Conservation (phyloP, 1,140 invertebrate species). For the Drosophila sproati region DNA sequence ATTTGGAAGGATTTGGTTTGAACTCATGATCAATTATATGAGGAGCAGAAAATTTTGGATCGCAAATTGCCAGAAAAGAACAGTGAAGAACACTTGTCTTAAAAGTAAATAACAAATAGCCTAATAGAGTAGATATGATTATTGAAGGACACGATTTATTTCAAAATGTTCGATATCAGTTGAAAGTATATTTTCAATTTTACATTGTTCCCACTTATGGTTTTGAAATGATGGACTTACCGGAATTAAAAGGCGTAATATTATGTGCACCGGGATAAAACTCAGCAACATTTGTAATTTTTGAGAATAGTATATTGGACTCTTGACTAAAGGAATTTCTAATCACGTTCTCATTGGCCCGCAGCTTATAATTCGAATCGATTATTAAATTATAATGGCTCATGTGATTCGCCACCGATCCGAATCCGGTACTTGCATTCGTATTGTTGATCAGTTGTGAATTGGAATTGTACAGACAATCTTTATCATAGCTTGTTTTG, state of each 20-base stretch:
- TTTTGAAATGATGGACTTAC: conserved; percentile 26
- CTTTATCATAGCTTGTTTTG: conserved; percentile 71
- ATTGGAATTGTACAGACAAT: conserved; percentile 65
- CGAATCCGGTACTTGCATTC: conserved; percentile 48
- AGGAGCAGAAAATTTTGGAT: too few species aligned
- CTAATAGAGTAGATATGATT: too few species aligned
- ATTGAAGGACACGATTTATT: too few species aligned
- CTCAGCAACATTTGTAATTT: conserved; percentile 71
- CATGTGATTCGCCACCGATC: conserved; percentile 64
- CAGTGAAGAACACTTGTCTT: too few species aligned
- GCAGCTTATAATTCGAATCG: conserved; percentile 65
- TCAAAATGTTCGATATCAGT: too few species aligned
- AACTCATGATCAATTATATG: too few species aligned
- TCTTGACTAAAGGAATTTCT: conserved; percentile 64
- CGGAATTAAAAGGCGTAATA: conserved; percentile 61
- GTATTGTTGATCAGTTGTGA: conserved; percentile 55
- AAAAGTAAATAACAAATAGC: too few species aligned
- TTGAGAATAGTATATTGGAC: conserved; percentile 70
- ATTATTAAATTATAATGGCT: conserved; percentile 70
- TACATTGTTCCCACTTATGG: too few species aligned
- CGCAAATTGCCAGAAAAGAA: too few species aligned
- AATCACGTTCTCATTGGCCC: conserved; percentile 67
- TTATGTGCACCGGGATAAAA: conserved; percentile 67
- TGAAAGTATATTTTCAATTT: too few species aligned
- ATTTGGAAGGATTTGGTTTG: too few species aligned